Conservation (phyloP, 2,113 vertebrate species). For the Hipposideros armiger region DNA sequence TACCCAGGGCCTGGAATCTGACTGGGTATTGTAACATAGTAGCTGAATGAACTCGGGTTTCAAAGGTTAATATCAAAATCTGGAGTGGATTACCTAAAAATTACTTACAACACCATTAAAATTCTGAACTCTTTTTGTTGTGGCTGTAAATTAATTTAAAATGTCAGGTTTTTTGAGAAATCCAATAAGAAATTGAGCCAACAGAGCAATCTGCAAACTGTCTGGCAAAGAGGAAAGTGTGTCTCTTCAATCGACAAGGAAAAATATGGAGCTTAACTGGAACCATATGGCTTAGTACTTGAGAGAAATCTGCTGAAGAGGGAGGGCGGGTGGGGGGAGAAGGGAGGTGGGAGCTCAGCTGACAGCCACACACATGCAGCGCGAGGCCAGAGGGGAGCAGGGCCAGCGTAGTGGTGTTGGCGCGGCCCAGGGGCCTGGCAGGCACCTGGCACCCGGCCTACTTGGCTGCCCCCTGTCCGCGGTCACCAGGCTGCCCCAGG, state of each 20-base stretch:
- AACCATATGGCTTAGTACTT: conserved; percentile 97
- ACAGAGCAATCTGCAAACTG: conserved; percentile 94
- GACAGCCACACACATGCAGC: conserved; percentile 78
- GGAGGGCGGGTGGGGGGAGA: conserved; percentile 81
- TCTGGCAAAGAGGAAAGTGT: conserved; percentile 95
- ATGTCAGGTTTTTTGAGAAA: conserved; percentile 95
- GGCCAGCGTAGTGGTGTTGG: conserved; percentile 60
- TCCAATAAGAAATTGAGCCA: conserved; percentile 94
- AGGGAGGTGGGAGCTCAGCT: conserved; percentile 78
- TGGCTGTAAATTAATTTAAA: conserved; percentile 98
- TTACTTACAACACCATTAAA: conserved; percentile 97
- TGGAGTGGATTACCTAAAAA: conserved; percentile 97
- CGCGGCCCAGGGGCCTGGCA: conserved; percentile 66
- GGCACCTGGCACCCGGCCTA: conserved; percentile 74
- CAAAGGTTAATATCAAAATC: conserved; percentile 96
- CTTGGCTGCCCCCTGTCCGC: conserved; percentile 66
- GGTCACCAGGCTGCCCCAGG: conserved; percentile 63
- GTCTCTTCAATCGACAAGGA: conserved; percentile 97
- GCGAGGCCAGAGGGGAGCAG: conserved; percentile 22
- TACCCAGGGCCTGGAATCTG: conserved; percentile 75
- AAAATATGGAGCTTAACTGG: conserved; percentile 98
- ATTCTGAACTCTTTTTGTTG: conserved; percentile 95
- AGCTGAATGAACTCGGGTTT: conserved; percentile 93
- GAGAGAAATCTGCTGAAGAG: conserved; percentile 91
- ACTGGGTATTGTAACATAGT: conserved; percentile 91